These are phyloP conservation scores for Dastarcus helophoroides DNA, from an alignment of 2,888 invertebrate genomes.

Conservation along the genomic window DNA sequence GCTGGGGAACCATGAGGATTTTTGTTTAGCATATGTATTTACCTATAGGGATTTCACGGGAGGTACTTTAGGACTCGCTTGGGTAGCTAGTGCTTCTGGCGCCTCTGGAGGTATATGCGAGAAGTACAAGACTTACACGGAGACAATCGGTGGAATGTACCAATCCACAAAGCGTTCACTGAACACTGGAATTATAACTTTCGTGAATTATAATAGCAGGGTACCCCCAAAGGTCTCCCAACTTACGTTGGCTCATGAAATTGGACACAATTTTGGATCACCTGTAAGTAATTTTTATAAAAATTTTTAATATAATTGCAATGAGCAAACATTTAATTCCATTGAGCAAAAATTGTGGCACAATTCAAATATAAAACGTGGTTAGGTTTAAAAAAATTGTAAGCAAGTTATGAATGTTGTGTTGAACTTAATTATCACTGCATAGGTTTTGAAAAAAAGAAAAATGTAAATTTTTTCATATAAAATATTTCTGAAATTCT, in stretches of 20 bases:
- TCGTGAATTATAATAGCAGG: slow-evolving; percentile 94
- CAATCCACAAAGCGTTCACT: slow-evolving; percentile 88
- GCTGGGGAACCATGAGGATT: slow-evolving; percentile 92
- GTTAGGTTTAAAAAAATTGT: too few species aligned
- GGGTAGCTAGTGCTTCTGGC: slow-evolving; percentile 97
- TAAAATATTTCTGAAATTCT: too few species aligned
- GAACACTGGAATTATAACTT: slow-evolving; percentile 97
- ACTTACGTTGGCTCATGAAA: slow-evolving; percentile 94
- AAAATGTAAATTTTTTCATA: too few species aligned
- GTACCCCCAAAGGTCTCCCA: slow-evolving; percentile 98
- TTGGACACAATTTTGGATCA: slow-evolving; percentile 98
- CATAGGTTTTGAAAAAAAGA: too few species aligned
- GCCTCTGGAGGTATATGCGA: slow-evolving; percentile 99
- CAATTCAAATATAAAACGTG: too few species aligned
- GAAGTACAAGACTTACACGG: slow-evolving; percentile 93
- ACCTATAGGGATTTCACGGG: slow-evolving; percentile 97
- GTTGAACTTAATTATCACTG: too few species aligned
- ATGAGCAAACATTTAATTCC: too few species aligned
- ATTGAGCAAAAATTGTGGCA: too few species aligned
- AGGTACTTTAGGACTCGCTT: slow-evolving; percentile 94
- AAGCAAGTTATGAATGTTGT: too few species aligned
- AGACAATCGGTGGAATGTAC: slow-evolving; percentile 88
- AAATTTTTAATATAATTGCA: too few species aligned
- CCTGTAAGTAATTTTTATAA: slow-evolving; percentile 58
- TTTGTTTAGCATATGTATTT: slow-evolving; percentile 99